Percentiles rank a stretch among this genome's conserved stretches.
phyloP scores from a whole-genome alignment of 1,140 invertebrate species.

The Acromyrmex echinatior region DNA sequence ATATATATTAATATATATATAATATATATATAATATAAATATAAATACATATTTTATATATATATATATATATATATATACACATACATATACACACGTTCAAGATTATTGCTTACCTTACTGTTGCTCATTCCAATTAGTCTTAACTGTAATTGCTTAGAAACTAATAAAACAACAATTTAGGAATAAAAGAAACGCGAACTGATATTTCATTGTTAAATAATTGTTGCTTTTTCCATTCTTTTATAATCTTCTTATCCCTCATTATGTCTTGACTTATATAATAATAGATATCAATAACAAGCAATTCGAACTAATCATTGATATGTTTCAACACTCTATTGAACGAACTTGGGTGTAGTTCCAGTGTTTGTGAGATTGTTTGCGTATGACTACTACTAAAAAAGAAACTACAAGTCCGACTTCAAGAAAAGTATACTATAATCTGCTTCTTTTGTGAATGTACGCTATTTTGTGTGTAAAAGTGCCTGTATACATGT shows the following conservation, averaged over 20 bases:
- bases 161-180: neutral
- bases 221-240: neutral
- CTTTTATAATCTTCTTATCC: neutral
- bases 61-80: no score
- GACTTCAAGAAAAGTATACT: constrained; percentile 31
- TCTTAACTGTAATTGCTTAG: neutral
- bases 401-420: constrained; percentile 66
- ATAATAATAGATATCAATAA: constrained; percentile 23
- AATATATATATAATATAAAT: no score
- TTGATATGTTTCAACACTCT: constrained; percentile 36
- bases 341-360: constrained; percentile 47
- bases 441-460: constrained; percentile 25
- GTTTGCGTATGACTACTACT: constrained; percentile 63
- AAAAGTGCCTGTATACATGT: constrained; percentile 43
- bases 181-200: constrained; percentile 6
- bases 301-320: constrained; percentile 40
- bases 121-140: neutral
- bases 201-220: neutral
- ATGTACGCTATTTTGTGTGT: constrained; percentile 53
- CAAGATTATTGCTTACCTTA: constrained; percentile 23
- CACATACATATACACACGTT: neutral
- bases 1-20: no score
- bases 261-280: constrained; percentile 15
- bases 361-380: constrained; percentile 49
- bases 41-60: no score